These are phyloP conservation scores for Mormoops blainvillei DNA, from an alignment of 2,113 vertebrate genomes.

Conservation along the genomic window DNA sequence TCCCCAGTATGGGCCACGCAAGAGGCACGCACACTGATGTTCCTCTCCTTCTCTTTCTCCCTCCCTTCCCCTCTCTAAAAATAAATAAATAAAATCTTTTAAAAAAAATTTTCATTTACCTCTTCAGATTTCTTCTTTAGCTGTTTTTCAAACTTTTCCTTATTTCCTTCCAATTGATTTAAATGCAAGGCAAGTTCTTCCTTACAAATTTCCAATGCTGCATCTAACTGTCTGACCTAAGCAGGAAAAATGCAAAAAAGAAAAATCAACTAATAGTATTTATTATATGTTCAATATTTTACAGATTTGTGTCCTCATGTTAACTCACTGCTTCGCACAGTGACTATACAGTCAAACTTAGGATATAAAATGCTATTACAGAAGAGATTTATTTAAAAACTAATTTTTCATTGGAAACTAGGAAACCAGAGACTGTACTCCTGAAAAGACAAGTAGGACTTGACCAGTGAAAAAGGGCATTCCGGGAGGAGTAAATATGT, in stretches of 20 bases:
- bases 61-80: too few species aligned
- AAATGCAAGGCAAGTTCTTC: conserved; percentile 85
- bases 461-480: not conserved
- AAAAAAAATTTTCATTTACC: conserved; percentile 83
- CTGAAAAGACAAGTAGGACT: not conserved
- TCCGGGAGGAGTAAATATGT: not conserved
- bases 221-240: conserved; percentile 88
- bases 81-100: too few species aligned
- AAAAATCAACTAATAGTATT: not conserved
- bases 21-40: too few species aligned
- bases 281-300: not conserved
- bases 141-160: conserved; percentile 84
- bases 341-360: not conserved
- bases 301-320: not conserved
- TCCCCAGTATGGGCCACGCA: too few species aligned
- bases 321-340: not conserved
- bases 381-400: conserved; percentile 34
- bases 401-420: not conserved
- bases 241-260: not conserved
- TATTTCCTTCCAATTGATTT: conserved; percentile 85
- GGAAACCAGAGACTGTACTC: not conserved
- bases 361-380: not conserved
- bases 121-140: conserved; percentile 85
- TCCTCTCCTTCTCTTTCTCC: too few species aligned
- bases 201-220: conserved; percentile 84